Conservation (phyloP, 1,140 invertebrate species). For the Dendrolimus kikuchii region DNA sequence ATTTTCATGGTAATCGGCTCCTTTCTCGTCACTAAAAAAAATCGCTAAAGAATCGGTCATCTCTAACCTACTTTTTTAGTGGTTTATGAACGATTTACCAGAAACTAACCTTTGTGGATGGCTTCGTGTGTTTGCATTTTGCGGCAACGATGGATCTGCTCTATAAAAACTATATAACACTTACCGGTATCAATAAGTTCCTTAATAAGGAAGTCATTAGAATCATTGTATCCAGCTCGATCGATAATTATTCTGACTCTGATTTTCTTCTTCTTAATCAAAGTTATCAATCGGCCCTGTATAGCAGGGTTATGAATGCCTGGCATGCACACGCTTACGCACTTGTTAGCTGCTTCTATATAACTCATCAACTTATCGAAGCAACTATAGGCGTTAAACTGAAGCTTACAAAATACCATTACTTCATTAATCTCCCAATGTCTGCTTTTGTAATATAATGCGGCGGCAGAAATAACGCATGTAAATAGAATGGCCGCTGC, state of each 20-base stretch:
- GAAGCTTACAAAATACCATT: constrained; percentile 65
- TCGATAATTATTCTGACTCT: constrained; percentile 55
- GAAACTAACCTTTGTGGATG: too few relatives aligned
- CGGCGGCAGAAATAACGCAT: constrained; percentile 55
- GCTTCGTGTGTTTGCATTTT: too few relatives aligned
- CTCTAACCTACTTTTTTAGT: too few relatives aligned
- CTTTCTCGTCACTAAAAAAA: too few relatives aligned
- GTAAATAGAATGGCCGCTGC: constrained; percentile 48
- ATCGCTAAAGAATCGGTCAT: too few relatives aligned
- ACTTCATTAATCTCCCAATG: constrained; percentile 59
- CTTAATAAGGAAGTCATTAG: constrained; percentile 50
- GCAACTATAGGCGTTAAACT: constrained; percentile 55
- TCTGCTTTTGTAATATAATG: constrained; percentile 54
- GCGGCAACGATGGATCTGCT: too few relatives aligned
- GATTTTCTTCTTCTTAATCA: constrained; percentile 50
- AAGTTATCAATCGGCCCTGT: constrained; percentile 44
- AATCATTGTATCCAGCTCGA: constrained; percentile 47
- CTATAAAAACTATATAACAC: constrained; percentile 1
- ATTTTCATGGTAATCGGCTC: too few relatives aligned
- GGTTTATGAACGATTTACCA: too few relatives aligned
- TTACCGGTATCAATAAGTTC: constrained; percentile 57
- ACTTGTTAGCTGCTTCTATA: constrained; percentile 45
- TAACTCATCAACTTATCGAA: constrained; percentile 62
- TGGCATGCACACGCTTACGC: constrained; percentile 59
- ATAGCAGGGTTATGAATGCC: constrained; percentile 61